Conservation (phyloP, 1,140 invertebrate species). For the Drosophila insularis region DNA sequence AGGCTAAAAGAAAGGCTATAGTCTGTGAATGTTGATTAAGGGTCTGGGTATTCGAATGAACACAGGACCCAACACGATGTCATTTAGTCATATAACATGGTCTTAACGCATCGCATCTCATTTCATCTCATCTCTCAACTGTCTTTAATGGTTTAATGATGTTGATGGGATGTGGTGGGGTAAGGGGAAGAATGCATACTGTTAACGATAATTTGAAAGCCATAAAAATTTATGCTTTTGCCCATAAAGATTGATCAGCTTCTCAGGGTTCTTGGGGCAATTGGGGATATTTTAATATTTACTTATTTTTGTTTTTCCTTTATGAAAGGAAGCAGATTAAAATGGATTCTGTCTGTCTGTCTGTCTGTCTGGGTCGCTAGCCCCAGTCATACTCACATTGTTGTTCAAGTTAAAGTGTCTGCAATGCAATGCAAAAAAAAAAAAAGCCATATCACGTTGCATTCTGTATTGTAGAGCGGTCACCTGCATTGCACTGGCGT, state of each 20-base stretch:
- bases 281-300: conserved; percentile 40
- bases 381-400: not conserved
- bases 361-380: not conserved
- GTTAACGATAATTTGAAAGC: conserved; percentile 37
- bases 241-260: conserved; percentile 66
- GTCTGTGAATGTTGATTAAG: no score
- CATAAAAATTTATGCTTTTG: conserved; percentile 62
- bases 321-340: conserved; percentile 29
- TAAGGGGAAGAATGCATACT: not conserved
- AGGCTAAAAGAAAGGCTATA: no score
- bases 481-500: conserved; percentile 64
- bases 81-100: conserved; percentile 31
- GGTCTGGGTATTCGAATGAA: no score
- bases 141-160: not conserved
- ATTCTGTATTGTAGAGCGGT: conserved; percentile 45
- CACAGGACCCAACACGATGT: conserved; percentile 17
- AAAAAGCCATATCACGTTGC: conserved; percentile 60
- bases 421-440: not conserved
- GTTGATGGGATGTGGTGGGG: not conserved
- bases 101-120: not conserved
- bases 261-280: not conserved
- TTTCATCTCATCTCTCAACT: not conserved
- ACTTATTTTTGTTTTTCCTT: conserved; percentile 13
- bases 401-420: no score
- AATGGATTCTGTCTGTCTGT: conserved; percentile 22